Percentiles rank a stretch among this genome's conserved stretches.
Evolutionary conservation across 2,797 vertebrate genomes (phyloP).

Genomic region (Spheniscus humboldti): DNA sequence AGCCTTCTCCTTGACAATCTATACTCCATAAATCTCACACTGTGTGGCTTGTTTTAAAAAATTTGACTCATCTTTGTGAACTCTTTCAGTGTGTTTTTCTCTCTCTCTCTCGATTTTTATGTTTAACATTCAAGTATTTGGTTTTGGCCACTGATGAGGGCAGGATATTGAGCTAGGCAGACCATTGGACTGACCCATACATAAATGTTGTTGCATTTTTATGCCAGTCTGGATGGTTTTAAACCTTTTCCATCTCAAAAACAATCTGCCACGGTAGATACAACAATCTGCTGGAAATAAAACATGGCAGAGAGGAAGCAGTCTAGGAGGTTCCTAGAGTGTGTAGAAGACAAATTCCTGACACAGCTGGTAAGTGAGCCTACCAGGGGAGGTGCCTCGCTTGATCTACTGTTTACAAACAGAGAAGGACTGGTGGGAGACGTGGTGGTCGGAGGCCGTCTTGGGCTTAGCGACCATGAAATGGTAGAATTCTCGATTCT

Average conservation of each 20-base stretch:
- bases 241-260: not conserved
- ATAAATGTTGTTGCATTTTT: not conserved
- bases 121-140: not conserved
- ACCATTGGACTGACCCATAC: not conserved
- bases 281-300: too few relatives aligned
- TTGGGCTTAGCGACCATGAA: too few relatives aligned
- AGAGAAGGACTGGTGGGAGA: too few relatives aligned
- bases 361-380: too few relatives aligned
- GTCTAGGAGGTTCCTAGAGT: too few relatives aligned
- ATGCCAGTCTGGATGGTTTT: not conserved
- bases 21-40: not conserved
- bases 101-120: not conserved
- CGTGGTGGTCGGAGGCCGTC: too few relatives aligned
- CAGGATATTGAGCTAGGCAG: not conserved
- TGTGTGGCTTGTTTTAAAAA: not conserved
- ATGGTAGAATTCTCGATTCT: too few relatives aligned
- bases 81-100: not conserved
- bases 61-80: not conserved
- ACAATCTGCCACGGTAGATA: not conserved
- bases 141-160: not conserved
- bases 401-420: too few relatives aligned
- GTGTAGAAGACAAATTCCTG: too few relatives aligned
- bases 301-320: too few relatives aligned
- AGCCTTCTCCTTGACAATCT: not conserved
- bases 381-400: too few relatives aligned